These are phyloP conservation scores for Mesorhabditis spiculigera DNA, from an alignment of 2,888 invertebrate genomes.

Conservation along the genomic window DNA sequence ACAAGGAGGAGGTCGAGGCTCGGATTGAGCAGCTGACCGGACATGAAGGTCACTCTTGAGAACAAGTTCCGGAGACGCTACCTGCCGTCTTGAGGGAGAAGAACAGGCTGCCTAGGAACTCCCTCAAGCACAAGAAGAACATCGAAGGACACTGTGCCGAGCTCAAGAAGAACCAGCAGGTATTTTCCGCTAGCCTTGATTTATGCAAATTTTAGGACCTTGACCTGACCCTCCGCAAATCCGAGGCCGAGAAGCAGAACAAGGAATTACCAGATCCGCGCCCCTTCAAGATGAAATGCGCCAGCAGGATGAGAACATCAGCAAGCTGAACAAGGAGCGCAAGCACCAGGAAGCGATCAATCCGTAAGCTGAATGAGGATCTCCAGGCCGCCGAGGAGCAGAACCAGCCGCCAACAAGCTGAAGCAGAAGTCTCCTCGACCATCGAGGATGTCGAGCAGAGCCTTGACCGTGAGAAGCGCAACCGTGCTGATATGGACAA, in stretches of 20 bases:
- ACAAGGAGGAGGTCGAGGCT: conserved; percentile 88
- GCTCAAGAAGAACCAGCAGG: conserved; percentile 50
- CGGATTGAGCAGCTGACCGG: conserved; percentile 91
- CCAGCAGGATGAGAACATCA: conserved; percentile 88
- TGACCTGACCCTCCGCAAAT: conserved; percentile 39
- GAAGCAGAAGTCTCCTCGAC: conserved; percentile 57
- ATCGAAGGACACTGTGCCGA: conserved; percentile 43
- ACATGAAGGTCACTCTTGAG: conserved; percentile 61
- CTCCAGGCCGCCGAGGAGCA: conserved; percentile 81
- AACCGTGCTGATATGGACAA: conserved; percentile 57
- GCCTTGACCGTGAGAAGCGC: conserved; percentile 57
- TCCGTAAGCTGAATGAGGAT: too few relatives aligned
- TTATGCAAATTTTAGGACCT: conserved; percentile 16
- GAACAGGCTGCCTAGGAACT: conserved; percentile 33
- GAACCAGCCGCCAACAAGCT: conserved; percentile 52
- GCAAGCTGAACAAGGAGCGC: conserved; percentile 44
- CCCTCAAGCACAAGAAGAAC: conserved; percentile 34
- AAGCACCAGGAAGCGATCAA: conserved; percentile 15
- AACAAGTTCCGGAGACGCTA: conserved; percentile 33
- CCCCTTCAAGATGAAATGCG: conserved; percentile 83
- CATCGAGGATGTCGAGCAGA: conserved; percentile 51
- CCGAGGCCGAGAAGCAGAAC: conserved; percentile 55
- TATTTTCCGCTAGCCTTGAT: conserved; percentile 14
- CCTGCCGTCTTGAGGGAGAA: conserved; percentile 36
- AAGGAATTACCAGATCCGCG: conserved; percentile 54